A percentile compares a stretch with the other conserved stretches of the same genome.
phyloP scores from a whole-genome alignment of 2,113 vertebrate genomes.

The Gorilla gorilla region DNA sequence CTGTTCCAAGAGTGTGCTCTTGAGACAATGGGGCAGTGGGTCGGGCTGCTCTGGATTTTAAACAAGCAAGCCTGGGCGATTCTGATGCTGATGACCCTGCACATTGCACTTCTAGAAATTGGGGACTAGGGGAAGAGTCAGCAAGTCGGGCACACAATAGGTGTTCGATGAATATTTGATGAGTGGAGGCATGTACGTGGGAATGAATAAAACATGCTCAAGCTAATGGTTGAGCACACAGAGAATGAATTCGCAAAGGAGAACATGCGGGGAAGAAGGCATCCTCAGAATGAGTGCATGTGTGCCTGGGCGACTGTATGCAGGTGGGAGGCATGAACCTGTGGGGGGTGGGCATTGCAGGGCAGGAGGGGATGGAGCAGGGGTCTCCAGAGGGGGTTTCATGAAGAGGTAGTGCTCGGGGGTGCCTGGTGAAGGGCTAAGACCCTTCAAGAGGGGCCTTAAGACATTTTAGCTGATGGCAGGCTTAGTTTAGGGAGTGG shows the following conservation, averaged over 20 bases:
- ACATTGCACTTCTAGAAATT: neutral
- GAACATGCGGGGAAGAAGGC: accelerated
- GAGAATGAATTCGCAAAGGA: neutral
- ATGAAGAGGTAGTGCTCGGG: accelerated
- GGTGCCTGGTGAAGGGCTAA: neutral
- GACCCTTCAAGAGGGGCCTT: neutral
- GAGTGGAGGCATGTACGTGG: accelerated
- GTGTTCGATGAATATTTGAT: neutral
- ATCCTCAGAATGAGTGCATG: accelerated
- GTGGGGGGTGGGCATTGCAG: neutral
- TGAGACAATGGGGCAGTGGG: neutral
- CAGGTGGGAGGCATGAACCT: accelerated
- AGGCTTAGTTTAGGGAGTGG: neutral
- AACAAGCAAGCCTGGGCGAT: neutral
- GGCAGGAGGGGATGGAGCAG: neutral
- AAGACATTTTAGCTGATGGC: accelerated
- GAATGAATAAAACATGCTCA: neutral
- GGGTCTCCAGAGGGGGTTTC: neutral
- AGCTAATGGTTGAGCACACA: accelerated
- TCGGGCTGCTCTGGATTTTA: neutral
- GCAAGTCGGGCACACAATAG: neutral
- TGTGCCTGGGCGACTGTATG: accelerated
- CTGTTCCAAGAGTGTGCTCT: accelerated
- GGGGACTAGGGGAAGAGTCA: neutral
- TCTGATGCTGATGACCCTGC: neutral